phyloP scores from a whole-genome alignment of 2,113 vertebrate species.

The Aleadryas rufinucha region DNA sequence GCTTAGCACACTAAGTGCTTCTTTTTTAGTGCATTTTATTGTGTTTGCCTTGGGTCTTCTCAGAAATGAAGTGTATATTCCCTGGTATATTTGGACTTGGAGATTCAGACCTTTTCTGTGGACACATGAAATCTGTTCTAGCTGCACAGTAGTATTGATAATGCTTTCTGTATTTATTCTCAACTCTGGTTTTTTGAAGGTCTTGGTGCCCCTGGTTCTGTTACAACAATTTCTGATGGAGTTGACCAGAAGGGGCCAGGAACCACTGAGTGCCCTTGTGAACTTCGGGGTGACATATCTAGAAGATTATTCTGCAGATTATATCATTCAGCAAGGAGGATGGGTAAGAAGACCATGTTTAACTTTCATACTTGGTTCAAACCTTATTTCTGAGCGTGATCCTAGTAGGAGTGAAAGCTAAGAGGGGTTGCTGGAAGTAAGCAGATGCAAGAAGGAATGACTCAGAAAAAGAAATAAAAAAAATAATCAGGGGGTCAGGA shows the following conservation, averaged over 20 bases:
- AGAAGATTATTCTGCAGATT: conserved; percentile 82
- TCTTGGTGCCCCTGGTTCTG: conserved; percentile 88
- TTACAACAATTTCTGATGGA: conserved; percentile 82
- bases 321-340: conserved; percentile 90
- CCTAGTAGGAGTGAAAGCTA: background rate
- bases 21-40: background rate
- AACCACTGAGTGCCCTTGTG: conserved; percentile 73
- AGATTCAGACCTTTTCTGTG: background rate
- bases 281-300: conserved; percentile 83
- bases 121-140: background rate
- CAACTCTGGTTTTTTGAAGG: conserved; percentile 66
- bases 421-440: background rate
- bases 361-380: background rate
- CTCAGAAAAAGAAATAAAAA: background rate
- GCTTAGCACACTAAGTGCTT: background rate
- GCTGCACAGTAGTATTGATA: background rate
- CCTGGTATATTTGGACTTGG: background rate
- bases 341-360: conserved; percentile 81
- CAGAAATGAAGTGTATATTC: background rate
- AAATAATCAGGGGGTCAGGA: background rate
- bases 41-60: background rate
- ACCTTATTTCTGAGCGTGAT: background rate
- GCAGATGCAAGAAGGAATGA: background rate
- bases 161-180: background rate
- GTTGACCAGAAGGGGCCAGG: conserved; percentile 72